phyloP scores from a whole-genome alignment of 2,888 invertebrate genomes.

The Lasioglossum pauxillum region DNA sequence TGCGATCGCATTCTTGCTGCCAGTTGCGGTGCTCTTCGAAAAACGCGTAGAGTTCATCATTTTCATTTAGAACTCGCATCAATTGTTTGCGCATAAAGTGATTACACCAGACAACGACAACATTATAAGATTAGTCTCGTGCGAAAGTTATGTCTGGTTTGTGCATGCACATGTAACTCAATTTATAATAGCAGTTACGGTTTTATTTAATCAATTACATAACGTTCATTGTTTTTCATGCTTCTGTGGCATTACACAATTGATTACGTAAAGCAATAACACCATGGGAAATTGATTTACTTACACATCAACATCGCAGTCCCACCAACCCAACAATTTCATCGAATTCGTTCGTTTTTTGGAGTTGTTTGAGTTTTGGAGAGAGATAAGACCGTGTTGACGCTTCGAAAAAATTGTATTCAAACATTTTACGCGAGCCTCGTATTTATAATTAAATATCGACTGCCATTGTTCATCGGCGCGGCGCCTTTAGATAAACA shows the following conservation, averaged over 20 bases:
- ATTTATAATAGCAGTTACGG: background rate
- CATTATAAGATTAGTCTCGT: too few species aligned
- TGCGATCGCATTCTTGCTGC: constrained; percentile 4
- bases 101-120: too few species aligned
- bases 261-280: background rate
- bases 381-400: background rate
- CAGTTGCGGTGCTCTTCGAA: background rate
- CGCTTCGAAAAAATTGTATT: background rate
- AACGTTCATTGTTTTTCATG: background rate
- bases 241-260: background rate
- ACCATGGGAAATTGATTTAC: background rate
- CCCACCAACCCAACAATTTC: background rate
- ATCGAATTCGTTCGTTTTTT: background rate
- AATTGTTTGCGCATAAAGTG: too few species aligned
- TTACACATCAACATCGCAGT: background rate
- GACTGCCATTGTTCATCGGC: background rate
- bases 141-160: background rate
- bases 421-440: background rate
- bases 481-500: background rate
- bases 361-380: background rate
- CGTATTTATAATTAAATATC: background rate
- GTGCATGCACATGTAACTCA: background rate
- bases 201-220: background rate
- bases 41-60: background rate
- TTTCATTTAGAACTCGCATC: too few species aligned